Base-by-base conservation (phyloP, 2,113 vertebrate genomes). In the Chaenocephalus aceratus region DNA sequence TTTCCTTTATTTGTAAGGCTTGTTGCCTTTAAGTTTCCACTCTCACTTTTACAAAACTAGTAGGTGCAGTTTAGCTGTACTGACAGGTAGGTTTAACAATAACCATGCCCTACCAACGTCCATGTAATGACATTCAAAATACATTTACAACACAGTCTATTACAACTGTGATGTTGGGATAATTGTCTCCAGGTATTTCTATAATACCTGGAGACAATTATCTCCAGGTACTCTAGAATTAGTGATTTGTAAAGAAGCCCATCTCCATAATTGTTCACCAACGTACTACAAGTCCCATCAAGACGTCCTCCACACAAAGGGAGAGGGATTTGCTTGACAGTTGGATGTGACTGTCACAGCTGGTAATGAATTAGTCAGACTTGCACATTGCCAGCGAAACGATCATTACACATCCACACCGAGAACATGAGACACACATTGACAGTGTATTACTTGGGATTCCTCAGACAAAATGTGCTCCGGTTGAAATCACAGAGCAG, bases 281-380 rank as follows among this genome's bases (percentile, higher is more conserved):
- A 49, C 46, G 61, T 57, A 21, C 15, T 64, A 57, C 45, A 51
- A 2, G 7, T 79, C 70, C 56, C 48, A 30, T 69, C 30, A 51
- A 72, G 65, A 77, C 69, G 2, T 69, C 67, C 26, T 74, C 61
- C 61, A 59, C 61, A 74, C 87, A 72, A 85, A 77, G 69, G 44
- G 51, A 83, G 71, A 72, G 48, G 71, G 64, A 80, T 77, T 74
- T 71, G 71, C 79, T 62, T 71, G 67, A 85, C 84, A 81, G 70
- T 82, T 65, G 79, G 57, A 85, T 79, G 71, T 83, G 46, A 60
- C 75, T 72, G 75, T 74, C 83, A 79, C 72, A 84, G 85, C 62
- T 67, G 15, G 54, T 88, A 78, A 83, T 81, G 82, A 86, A 85
- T 91, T 84, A 86, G 74, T 89, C 84, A 88, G 84, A 85, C 49